A percentile compares a stretch with the other conserved stretches of the same genome.
Conservation (phyloP, 2,888 invertebrate species). For the Acleris literana region DNA sequence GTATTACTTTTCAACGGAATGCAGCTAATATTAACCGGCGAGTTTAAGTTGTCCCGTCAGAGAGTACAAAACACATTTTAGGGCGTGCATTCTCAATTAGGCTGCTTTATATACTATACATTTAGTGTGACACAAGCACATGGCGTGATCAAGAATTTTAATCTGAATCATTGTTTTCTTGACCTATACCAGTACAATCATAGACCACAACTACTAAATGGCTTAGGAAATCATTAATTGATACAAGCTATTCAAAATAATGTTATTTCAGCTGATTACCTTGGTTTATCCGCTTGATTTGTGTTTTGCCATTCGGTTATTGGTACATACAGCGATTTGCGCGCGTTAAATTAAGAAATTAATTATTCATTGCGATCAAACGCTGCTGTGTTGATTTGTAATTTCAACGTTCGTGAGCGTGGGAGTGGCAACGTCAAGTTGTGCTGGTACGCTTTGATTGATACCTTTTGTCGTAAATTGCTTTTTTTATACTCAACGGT, state of each 20-base stretch:
- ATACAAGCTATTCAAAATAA: background rate
- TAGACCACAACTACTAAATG: background rate
- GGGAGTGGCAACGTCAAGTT: background rate
- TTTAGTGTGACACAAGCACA: too few relatives aligned
- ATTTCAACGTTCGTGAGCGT: background rate
- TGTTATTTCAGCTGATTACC: constrained; percentile 15
- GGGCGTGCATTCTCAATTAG: too few relatives aligned
- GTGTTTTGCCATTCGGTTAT: constrained; percentile 11
- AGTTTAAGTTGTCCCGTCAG: too few relatives aligned
- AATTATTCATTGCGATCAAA: constrained; percentile 16
- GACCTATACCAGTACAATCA: background rate
- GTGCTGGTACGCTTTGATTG: background rate
- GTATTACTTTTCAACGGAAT: too few relatives aligned
- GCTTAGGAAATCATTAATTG: background rate
- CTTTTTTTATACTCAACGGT: too few relatives aligned
- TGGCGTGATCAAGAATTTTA: too few relatives aligned
- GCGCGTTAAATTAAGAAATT: constrained; percentile 16
- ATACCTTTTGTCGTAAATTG: too few relatives aligned
- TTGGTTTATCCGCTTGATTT: constrained; percentile 11
- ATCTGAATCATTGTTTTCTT: too few relatives aligned
- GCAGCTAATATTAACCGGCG: too few relatives aligned
- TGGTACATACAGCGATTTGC: constrained; percentile 1
- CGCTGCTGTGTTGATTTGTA: constrained; percentile 8
- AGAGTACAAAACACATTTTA: too few relatives aligned
- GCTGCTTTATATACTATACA: too few relatives aligned